These are phyloP conservation scores for Malurus alboscapulatus DNA, from an alignment of 2,113 vertebrate species.

Conservation along the genomic window DNA sequence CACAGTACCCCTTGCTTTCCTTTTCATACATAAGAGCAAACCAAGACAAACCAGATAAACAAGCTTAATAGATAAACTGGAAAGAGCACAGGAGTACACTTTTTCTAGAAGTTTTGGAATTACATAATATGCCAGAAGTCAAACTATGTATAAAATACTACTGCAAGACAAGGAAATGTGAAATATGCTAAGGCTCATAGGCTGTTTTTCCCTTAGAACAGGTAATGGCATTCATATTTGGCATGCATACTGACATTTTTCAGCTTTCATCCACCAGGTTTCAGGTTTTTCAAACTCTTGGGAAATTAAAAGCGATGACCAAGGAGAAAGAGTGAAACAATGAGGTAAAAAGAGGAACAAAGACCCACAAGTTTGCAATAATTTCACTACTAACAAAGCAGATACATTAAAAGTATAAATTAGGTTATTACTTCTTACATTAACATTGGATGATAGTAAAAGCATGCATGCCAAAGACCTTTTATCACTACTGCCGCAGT, in stretches of 20 bases:
- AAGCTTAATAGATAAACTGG: not conserved
- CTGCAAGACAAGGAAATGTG: not conserved
- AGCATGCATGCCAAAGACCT: not conserved
- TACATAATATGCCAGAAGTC: not conserved
- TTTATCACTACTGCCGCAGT: not conserved
- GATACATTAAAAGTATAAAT: not conserved
- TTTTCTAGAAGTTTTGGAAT: not conserved
- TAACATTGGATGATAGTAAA: not conserved
- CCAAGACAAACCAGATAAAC: not conserved
- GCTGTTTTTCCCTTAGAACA: not conserved
- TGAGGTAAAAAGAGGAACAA: not conserved
- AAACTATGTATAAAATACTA: not conserved
- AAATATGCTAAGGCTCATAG: not conserved
- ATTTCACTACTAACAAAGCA: not conserved
- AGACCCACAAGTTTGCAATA: not conserved
- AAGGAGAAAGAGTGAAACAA: not conserved
- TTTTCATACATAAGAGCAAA: not conserved
- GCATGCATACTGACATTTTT: not conserved
- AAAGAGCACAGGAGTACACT: not conserved
- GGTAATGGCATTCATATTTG: not conserved
- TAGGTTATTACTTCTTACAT: not conserved
- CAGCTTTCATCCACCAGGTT: not conserved
- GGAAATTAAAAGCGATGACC: not conserved
- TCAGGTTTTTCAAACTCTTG: not conserved
- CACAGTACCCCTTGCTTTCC: not conserved